Conservation (phyloP, 2,888 invertebrate genomes). For the Dryadula phaetusa region DNA sequence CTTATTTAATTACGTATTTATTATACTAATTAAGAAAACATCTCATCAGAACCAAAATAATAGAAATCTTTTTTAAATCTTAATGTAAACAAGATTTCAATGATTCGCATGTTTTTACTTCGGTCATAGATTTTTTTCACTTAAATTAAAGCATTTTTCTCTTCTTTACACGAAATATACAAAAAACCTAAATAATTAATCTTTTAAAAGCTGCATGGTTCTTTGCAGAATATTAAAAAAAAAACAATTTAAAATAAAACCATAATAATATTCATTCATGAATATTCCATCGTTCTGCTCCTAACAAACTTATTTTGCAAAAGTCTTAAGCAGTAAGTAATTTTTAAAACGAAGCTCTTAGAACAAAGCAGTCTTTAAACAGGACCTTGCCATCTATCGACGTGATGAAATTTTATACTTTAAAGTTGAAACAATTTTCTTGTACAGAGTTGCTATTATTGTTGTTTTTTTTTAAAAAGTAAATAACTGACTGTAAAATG, state of each 20-base stretch:
- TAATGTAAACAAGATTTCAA: no score
- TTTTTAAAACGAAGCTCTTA: conserved; percentile 15
- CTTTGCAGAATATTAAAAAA: not conserved
- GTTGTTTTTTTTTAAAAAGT: not conserved
- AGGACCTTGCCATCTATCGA: not conserved
- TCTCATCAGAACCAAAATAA: no score
- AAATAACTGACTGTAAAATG: no score
- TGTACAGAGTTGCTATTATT: not conserved
- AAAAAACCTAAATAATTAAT: no score
- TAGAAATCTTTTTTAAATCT: no score
- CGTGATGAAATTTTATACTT: conserved; percentile 1
- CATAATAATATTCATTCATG: conserved; percentile 8
- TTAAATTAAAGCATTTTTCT: no score
- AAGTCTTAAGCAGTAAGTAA: conserved; percentile 9
- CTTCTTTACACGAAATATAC: no score
- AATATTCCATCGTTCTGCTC: conserved; percentile 20
- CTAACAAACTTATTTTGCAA: not conserved
- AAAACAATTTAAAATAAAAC: not conserved
- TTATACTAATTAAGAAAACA: no score
- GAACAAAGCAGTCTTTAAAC: conserved; percentile 16
- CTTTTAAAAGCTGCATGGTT: no score
- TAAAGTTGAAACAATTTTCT: conserved; percentile 2
- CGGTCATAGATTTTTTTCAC: no score
- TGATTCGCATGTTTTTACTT: no score
- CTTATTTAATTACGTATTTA: no score